Conservation (phyloP, 1,140 invertebrate species). For the Cyclargus thomasi region DNA sequence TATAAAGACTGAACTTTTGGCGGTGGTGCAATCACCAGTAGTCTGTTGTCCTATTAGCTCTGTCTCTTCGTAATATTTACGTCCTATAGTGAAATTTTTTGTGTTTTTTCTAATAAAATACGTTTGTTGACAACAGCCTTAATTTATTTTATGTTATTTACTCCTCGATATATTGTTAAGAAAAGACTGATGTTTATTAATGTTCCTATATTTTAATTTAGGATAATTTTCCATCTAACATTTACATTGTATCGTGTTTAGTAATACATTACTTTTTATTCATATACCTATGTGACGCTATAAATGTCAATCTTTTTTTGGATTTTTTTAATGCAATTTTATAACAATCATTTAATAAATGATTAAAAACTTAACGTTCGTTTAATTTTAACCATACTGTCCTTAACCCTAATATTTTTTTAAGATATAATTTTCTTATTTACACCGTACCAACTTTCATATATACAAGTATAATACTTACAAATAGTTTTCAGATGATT, state of each 20-base stretch:
- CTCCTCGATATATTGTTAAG: constrained; percentile 65
- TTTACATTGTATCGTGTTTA: constrained; percentile 61
- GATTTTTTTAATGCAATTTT: constrained; percentile 73
- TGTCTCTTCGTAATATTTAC: constrained; percentile 6
- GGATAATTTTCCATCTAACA: constrained; percentile 69
- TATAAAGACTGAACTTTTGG: constrained; percentile 62
- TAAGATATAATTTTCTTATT: too few relatives aligned
- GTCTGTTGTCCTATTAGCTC: constrained; percentile 63
- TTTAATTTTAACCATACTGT: constrained; percentile 34
- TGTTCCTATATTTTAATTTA: constrained; percentile 75
- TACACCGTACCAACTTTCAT: too few relatives aligned
- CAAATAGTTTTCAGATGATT: too few relatives aligned
- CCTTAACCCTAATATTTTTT: too few relatives aligned
- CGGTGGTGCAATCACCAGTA: constrained; percentile 67
- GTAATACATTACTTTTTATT: constrained; percentile 59
- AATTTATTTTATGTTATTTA: constrained; percentile 56
- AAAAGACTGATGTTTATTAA: constrained; percentile 73
- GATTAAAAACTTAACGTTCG: constrained; percentile 60
- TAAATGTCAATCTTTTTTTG: constrained; percentile 68
- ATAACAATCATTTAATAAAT: constrained; percentile 70
- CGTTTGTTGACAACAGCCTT: constrained; percentile 53
- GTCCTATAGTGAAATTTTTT: constrained; percentile 4
- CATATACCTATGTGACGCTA: constrained; percentile 70
- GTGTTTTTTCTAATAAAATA: constrained; percentile 16
- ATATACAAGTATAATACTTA: too few relatives aligned